Evolutionary conservation across 2,797 vertebrate genomes (phyloP), one percentile per base, ranked within the genome.

Genomic region (Anas bernieri): DNA sequence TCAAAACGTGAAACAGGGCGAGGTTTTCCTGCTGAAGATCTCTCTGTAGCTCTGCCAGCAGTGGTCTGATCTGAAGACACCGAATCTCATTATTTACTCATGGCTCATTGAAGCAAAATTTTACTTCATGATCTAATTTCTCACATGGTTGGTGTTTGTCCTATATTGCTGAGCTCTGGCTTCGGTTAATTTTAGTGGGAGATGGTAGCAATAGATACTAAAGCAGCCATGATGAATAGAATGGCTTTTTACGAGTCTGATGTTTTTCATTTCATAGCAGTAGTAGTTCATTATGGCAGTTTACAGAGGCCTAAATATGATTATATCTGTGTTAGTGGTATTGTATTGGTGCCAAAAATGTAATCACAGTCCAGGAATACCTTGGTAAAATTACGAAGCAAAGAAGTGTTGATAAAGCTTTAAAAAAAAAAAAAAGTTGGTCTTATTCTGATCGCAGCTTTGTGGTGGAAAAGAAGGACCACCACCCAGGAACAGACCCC

Each of bases 1-100:
- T 18, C 11, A 4, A 9, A 31, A 10, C 0, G 0, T 48, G 66
- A 28, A 22, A 13, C 0, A 2, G 76, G 73, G 61, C 50, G 83
- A 23, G 33, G 11, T 20, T 7, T 43, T 46, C 12, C 48, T 48
- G 35, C 7, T 17, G 66, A 5, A 22, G 10, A 2, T 48, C 35
- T 17, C 45, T n/a, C 45, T 0, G 16, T 21, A 52, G 33, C 4
- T 52, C 25, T 63, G 76, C 76, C 31, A 35, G 80, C 75, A 11
- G 4, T 0, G 9, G 11, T 46, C 35, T 69, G 45, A 9, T 66
- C 59, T 43, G 64, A 85, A 88, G 52, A 56, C 11, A 4, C 0
- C 0, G n/a, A 54, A 48, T 56, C 73, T 81, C 54, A 0, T 61
- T 26, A 74, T 37, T 46, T 43, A 21, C 62, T 83, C 0, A 0